phyloP scores from a whole-genome alignment of 2,113 vertebrate species.

The Arvicanthis niloticus region DNA sequence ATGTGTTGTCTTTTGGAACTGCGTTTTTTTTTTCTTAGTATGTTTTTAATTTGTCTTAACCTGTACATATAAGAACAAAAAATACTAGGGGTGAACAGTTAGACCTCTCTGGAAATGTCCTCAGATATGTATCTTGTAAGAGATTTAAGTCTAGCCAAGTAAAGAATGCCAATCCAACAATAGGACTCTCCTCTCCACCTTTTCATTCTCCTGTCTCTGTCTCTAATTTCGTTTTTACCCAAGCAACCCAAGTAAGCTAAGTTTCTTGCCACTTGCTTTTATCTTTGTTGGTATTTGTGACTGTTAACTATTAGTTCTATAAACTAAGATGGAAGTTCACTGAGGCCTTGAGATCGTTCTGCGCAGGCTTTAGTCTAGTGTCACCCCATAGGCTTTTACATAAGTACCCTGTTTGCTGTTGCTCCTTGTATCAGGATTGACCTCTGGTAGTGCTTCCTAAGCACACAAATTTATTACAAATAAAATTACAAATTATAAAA shows the following conservation, averaged over 20 bases:
- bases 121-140: background rate
- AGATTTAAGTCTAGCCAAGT: background rate
- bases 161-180: background rate
- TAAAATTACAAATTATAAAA: conserved; percentile 24
- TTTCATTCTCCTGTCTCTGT: background rate
- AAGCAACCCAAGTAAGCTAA: background rate
- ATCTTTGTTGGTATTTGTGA: background rate
- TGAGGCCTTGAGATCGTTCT: background rate
- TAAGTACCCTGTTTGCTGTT: background rate
- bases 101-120: background rate
- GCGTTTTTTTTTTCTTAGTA: background rate
- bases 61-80: background rate
- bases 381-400: background rate
- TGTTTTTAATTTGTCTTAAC: conserved; percentile 49
- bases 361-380: background rate
- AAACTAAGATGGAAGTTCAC: conserved; percentile 24
- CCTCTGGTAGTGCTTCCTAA: background rate
- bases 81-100: background rate
- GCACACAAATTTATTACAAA: background rate
- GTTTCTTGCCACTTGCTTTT: conserved; percentile 1
- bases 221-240: background rate
- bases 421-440: background rate
- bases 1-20: background rate
- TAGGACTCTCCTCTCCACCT: background rate
- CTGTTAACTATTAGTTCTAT: conserved; percentile 24